Conservation (phyloP, 92 coral and sea anemone genomes). For the Phenganax subtilis region DNA sequence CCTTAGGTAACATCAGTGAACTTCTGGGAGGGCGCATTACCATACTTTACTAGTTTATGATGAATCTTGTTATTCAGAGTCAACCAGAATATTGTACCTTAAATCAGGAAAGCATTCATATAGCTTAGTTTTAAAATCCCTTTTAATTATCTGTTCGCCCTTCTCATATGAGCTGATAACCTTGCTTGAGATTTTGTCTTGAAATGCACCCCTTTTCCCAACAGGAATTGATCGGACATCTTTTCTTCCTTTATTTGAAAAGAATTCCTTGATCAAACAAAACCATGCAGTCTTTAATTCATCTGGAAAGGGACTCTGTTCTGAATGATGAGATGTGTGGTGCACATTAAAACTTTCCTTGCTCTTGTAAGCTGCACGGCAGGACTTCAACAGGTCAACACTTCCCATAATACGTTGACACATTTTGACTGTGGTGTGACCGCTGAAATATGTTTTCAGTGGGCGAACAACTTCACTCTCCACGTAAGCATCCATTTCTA, state of each 20-base stretch:
- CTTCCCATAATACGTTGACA: conserved; percentile 37
- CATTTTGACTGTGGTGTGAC: conserved; percentile 40
- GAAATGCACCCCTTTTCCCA: conserved; percentile 15
- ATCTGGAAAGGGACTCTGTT: conserved; percentile 31
- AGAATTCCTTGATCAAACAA: conserved; percentile 23
- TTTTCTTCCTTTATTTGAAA: conserved; percentile 19
- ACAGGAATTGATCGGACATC: conserved; percentile 23
- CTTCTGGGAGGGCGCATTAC: neutral
- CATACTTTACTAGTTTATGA: too few species aligned
- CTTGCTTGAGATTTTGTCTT: conserved; percentile 21
- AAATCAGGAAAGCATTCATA: conserved; percentile 37
- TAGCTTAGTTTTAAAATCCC: conserved; percentile 22
- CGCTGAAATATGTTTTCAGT: conserved; percentile 27
- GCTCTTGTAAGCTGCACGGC: conserved; percentile 35
- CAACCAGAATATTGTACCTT: conserved; percentile 23
- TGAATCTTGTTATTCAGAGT: too few species aligned
- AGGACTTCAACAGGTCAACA: conserved; percentile 28
- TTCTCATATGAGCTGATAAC: conserved; percentile 25
- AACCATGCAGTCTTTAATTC: conserved; percentile 31
- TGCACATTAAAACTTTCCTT: conserved; percentile 35
- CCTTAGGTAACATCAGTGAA: neutral
- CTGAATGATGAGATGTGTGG: conserved; percentile 33
- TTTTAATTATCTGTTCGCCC: conserved; percentile 25
- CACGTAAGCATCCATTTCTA: conserved; percentile 40
- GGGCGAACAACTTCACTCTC: conserved; percentile 39